Percentiles rank a stretch among this genome's conserved stretches.
These are phyloP conservation scores for Panulirus ornatus DNA, from an alignment of 1,140 invertebrate species.

Conservation along the genomic window DNA sequence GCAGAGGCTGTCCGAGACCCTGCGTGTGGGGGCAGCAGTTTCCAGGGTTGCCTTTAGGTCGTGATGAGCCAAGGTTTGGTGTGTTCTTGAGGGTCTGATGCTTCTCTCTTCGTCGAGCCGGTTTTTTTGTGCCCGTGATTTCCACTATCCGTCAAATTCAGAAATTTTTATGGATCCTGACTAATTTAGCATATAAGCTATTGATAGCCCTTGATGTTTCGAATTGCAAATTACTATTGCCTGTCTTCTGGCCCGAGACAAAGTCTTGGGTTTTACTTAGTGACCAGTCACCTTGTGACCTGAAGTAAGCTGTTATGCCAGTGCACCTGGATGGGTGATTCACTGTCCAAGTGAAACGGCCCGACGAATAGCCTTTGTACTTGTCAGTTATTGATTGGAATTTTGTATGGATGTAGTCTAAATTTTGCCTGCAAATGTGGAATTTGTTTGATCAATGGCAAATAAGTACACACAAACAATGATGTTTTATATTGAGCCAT, in stretches of 20 bases:
- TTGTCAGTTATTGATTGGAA: too few species aligned
- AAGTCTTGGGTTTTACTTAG: neutral
- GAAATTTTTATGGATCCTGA: too few species aligned
- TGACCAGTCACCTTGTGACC: neutral
- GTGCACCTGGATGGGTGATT: neutral
- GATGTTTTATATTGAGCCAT: neutral
- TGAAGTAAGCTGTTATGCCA: neutral
- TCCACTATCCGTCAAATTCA: neutral
- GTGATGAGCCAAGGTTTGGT: conserved; percentile 32
- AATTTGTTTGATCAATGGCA: neutral
- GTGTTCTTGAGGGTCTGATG: conserved; percentile 26
- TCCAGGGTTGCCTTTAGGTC: conserved; percentile 46
- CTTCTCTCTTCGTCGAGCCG: neutral
- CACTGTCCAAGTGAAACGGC: neutral
- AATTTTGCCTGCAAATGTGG: neutral
- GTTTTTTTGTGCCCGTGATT: neutral
- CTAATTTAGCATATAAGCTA: too few species aligned
- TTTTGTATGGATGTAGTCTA: neutral
- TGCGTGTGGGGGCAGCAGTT: conserved; percentile 47
- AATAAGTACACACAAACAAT: neutral
- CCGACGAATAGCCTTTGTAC: too few species aligned
- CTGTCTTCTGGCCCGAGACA: too few species aligned
- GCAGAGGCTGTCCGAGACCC: conserved; percentile 23
- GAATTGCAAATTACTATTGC: too few species aligned
- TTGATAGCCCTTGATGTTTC: too few species aligned